Evolutionary conservation across 2,888 invertebrate genomes (phyloP).

Genomic region (Melolontha melolontha): DNA sequence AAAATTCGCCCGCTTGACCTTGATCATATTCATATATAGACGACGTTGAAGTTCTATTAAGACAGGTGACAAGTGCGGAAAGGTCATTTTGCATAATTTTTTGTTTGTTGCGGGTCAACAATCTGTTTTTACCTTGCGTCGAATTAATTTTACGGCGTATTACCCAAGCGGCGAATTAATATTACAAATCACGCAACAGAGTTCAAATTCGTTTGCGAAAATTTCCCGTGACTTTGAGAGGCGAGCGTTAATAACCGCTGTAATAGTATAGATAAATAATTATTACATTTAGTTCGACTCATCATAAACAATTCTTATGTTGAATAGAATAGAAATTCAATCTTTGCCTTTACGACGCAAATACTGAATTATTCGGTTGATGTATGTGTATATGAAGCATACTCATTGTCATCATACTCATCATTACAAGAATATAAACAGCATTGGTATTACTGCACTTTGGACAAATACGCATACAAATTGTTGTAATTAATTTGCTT

Average conservation of each 20-base stretch:
- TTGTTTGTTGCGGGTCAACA: conserved; percentile 29
- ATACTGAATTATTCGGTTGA: not conserved
- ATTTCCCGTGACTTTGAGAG: conserved; percentile 9
- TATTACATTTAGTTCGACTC: conserved; percentile 13
- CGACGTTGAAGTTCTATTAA: not conserved
- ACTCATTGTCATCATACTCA: too few relatives aligned
- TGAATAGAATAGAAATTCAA: not conserved
- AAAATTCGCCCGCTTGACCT: too few relatives aligned
- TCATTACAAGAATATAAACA: too few relatives aligned
- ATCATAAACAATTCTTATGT: not conserved
- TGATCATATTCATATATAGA: too few relatives aligned
- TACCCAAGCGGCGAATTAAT: conserved; percentile 32
- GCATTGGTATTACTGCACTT: too few relatives aligned
- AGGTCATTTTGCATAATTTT: conserved; percentile 32
- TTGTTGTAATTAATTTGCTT: too few relatives aligned
- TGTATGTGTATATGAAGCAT: too few relatives aligned
- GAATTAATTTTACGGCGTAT: conserved; percentile 33
- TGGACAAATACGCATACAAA: too few relatives aligned
- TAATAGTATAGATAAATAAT: conserved; percentile 31
- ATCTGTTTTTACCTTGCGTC: conserved; percentile 37
- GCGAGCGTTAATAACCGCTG: conserved; percentile 18
- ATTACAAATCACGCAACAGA: conserved; percentile 28
- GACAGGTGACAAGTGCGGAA: conserved; percentile 32
- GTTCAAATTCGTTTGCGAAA: conserved; percentile 29
- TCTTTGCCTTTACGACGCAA: not conserved